Base-by-base conservation (phyloP, 2,888 invertebrate genomes). In the Athripsodes cinereus region DNA sequence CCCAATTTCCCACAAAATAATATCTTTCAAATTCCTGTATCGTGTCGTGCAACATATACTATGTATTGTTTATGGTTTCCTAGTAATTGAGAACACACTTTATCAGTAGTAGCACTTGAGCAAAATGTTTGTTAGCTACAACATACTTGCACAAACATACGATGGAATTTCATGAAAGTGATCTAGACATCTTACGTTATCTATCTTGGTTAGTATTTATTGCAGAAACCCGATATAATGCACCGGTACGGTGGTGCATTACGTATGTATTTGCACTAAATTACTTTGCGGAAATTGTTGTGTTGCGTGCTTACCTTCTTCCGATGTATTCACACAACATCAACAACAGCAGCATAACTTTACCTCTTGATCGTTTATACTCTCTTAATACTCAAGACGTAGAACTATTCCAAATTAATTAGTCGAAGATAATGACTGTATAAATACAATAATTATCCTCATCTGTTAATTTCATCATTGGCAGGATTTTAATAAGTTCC, bases 191-290 rank as follows among this genome's bases (percentile, higher is more conserved):
- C 57, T 57, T 57, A 52, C 40, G 51, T 21, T 11, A 8, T 49
- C 40, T 55, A 35, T 57, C 31, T n/a, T 50, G 57, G 52, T 57
- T n/a, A 40, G 13, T 40, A 16, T 40, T 40, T 40, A 57, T 57
- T 57, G 52, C 57, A 52, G 57, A 52, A 57, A 57, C 57, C 26
- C 57, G 57, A 57, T 57, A 57, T 57, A 52, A 52, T 57, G 31
- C 11, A n/a, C n/a, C 10, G 10, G 10, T 26, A 26, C 55, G 31
- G 22, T 26, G 35, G 3, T 50, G 21, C 22, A 44, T n/a, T n/a
- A n/a, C n/a, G n/a, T n/a, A n/a, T n/a, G n/a, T n/a, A n/a, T n/a
- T n/a, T 47, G 48, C 11, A 54, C 47, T 54, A 47, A 54, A 54
- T 54, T 54, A 54, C 54, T 54, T 20, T 26, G 51, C 54, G 51